These are phyloP conservation scores for Bathybates hornii DNA, from an alignment of 2,113 vertebrate species.

Conservation along the genomic window DNA sequence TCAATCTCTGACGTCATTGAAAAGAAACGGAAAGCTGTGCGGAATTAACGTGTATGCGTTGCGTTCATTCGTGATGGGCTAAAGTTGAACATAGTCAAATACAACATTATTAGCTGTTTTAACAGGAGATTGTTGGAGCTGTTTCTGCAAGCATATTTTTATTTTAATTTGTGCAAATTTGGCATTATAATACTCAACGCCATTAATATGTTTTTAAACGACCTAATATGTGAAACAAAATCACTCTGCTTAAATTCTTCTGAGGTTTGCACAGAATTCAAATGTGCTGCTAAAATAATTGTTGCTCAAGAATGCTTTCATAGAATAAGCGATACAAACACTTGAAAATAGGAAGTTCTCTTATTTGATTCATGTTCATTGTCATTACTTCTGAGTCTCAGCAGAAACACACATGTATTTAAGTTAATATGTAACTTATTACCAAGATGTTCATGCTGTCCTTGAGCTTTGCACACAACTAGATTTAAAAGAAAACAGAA, in stretches of 20 bases:
- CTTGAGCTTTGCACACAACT: background rate
- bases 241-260: background rate
- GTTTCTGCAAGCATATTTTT: background rate
- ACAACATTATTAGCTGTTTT: background rate
- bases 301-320: background rate
- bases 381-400: background rate
- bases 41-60: background rate
- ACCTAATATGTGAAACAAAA: background rate
- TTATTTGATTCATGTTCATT: background rate
- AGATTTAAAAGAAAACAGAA: background rate
- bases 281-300: background rate
- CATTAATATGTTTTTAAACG: background rate
- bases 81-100: background rate
- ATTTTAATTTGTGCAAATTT: background rate
- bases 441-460: background rate
- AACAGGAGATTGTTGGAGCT: background rate
- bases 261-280: background rate
- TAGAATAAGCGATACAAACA: background rate
- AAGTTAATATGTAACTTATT: constrained; percentile 19
- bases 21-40: background rate
- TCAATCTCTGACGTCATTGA: background rate
- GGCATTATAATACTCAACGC: background rate
- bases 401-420: background rate
- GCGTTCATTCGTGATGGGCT: background rate
- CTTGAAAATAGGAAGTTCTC: background rate